These are phyloP conservation scores for Charadrius vociferus DNA, from an alignment of 2,113 vertebrate genomes.

Conservation along the genomic window DNA sequence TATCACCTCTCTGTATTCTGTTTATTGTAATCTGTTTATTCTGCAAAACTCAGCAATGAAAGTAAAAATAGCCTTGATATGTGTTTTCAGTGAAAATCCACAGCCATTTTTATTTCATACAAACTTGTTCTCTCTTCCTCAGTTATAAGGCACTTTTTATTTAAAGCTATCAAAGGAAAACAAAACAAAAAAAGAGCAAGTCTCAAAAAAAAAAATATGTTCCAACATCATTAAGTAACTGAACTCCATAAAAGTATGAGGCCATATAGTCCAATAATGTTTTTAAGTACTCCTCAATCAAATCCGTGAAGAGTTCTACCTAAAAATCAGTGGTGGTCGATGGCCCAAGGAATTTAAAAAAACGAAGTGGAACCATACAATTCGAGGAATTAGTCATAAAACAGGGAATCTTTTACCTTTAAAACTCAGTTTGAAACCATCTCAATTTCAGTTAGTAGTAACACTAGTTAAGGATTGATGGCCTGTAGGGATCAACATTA, in stretches of 20 bases:
- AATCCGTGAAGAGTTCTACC: not conserved
- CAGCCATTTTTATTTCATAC: conserved; percentile 24
- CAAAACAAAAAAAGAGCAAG: not conserved
- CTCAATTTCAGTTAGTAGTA: conserved; percentile 25
- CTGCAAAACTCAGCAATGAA: conserved; percentile 52
- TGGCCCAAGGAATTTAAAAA: not conserved
- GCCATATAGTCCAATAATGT: not conserved
- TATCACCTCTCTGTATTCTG: conserved; percentile 35
- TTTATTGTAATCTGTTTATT: conserved; percentile 62
- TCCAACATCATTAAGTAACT: not conserved
- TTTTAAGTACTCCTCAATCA: not conserved
- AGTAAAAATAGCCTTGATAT: conserved; percentile 28
- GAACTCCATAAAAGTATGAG: not conserved
- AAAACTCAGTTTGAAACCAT: conserved; percentile 23
- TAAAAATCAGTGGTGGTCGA: not conserved
- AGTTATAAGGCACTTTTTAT: not conserved
- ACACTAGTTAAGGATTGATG: conserved; percentile 39
- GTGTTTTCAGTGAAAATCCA: conserved; percentile 2
- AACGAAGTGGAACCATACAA: not conserved
- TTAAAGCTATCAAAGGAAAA: conserved; percentile 21
- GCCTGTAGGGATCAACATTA: conserved; percentile 33
- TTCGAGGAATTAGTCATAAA: not conserved
- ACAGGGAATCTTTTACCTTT: not conserved
- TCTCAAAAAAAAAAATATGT: not conserved
- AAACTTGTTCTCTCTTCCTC: not conserved